phyloP scores from a whole-genome alignment of 2,797 vertebrate genomes.

The Sylvia borin region DNA sequence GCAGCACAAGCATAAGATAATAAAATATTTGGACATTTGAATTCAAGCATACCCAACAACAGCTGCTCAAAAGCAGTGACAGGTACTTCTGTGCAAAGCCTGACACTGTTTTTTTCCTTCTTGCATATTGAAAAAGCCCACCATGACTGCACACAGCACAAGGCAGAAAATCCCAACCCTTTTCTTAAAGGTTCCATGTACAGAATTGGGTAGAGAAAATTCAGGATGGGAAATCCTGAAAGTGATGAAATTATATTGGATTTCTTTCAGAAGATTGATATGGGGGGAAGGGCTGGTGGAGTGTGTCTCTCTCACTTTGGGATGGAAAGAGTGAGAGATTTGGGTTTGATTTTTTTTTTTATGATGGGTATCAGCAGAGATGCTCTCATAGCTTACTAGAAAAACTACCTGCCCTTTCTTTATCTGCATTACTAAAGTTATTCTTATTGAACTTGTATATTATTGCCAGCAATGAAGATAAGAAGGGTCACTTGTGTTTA shows the following conservation, averaged over 20 bases:
- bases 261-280: background rate
- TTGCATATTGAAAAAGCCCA: background rate
- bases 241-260: background rate
- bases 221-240: background rate
- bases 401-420: background rate
- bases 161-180: background rate
- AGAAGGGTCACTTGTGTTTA: background rate
- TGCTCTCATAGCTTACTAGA: background rate
- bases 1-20: background rate
- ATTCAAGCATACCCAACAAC: background rate
- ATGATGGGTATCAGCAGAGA: background rate
- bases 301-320: background rate
- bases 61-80: background rate
- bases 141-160: background rate
- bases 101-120: background rate
- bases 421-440: background rate
- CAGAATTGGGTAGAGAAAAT: background rate
- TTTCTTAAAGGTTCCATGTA: background rate
- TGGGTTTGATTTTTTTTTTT: background rate
- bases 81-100: background rate
- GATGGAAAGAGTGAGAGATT: background rate
- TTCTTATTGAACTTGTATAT: background rate
- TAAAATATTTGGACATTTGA: background rate
- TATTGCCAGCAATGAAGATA: background rate
- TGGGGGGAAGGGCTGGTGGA: background rate